These are phyloP conservation scores for Brevimyrus niger DNA, from an alignment of 2,113 vertebrate genomes.

Conservation along the genomic window DNA sequence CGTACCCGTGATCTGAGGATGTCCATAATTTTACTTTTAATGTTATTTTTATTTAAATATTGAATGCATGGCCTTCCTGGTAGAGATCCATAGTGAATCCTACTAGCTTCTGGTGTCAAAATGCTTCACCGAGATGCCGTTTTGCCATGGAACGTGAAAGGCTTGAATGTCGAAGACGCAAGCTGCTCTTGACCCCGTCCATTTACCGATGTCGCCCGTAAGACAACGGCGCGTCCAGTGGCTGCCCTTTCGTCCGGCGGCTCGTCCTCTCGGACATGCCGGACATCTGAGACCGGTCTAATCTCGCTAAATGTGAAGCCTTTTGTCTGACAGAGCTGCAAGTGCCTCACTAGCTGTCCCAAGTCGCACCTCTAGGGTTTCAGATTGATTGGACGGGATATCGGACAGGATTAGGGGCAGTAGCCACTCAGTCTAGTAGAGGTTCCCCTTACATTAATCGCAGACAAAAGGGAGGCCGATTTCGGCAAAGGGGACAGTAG, in stretches of 20 bases:
- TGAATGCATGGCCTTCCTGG: neutral
- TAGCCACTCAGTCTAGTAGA: slow-evolving; percentile 94
- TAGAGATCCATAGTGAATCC: neutral
- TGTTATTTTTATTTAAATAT: neutral
- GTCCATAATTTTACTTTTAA: neutral
- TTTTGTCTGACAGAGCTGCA: slow-evolving; percentile 68
- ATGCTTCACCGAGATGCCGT: neutral
- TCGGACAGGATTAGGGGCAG: slow-evolving; percentile 85
- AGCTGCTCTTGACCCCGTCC: neutral
- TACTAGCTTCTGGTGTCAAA: neutral
- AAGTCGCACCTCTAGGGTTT: slow-evolving; percentile 75
- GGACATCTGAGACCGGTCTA: slow-evolving; percentile 36
- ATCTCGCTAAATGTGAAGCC: slow-evolving; percentile 51
- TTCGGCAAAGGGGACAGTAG: slow-evolving; percentile 38
- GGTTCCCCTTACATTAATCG: slow-evolving; percentile 81
- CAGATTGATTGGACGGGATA: slow-evolving; percentile 86
- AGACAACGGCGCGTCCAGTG: neutral
- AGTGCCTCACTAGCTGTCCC: slow-evolving; percentile 65
- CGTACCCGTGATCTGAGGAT: neutral
- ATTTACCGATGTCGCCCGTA: neutral
- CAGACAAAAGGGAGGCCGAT: slow-evolving; percentile 74
- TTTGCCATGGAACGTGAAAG: neutral
- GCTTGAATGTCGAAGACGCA: neutral
- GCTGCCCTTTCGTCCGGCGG: neutral
- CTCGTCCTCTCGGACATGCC: neutral